Evolutionary conservation across 1,140 invertebrate species (phyloP), one percentile per base, ranked within the genome.

Genomic region (Camponotus floridanus): DNA sequence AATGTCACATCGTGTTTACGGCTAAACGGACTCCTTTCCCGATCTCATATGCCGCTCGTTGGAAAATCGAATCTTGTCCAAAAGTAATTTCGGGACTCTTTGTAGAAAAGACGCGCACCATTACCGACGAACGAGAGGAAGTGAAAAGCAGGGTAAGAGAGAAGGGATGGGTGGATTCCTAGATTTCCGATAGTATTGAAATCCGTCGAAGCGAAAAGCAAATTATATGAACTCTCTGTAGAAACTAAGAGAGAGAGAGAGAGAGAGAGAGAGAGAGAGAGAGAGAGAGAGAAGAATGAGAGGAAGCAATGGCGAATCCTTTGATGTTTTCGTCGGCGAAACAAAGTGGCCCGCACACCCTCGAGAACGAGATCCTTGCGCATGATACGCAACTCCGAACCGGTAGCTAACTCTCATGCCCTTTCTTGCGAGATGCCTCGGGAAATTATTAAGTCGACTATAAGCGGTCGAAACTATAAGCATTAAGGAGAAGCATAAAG

Each of bases 111-210:
- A 76, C 87, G 61, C 90, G 88, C 91, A 90, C 91, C 92, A 93
- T 94, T 93, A 92, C 90, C 92, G 89, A 48, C 89, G 90, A 86
- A 64, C 81, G 83, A 86, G 55, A 79, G 73, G 57, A 64, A 71
- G 67, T 7, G 65, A 55, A 39, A 26, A 18, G 51, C 65, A 48
- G 61, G 36, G 64, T 33, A 64, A 13, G 51, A 39, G 51, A 39
- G 31, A 33, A 76, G 62, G 31, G 51, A 55, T 48, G 74, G 83
- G 83, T 85, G 90, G 91, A 80, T 81, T 85, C 89, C 91, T 92
- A 94, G 93, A 94, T 94, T 94, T 93, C 92, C 93, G 93, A 94
- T 94, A 94, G 90, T 91, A 94, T 94, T 94, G 94, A 94, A 93
- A 94, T 94, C 87, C 92, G 84, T 80, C 91, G 92, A 92, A 94